Conservation (phyloP, 2,888 invertebrate species). For the Drosophila ustulata region DNA sequence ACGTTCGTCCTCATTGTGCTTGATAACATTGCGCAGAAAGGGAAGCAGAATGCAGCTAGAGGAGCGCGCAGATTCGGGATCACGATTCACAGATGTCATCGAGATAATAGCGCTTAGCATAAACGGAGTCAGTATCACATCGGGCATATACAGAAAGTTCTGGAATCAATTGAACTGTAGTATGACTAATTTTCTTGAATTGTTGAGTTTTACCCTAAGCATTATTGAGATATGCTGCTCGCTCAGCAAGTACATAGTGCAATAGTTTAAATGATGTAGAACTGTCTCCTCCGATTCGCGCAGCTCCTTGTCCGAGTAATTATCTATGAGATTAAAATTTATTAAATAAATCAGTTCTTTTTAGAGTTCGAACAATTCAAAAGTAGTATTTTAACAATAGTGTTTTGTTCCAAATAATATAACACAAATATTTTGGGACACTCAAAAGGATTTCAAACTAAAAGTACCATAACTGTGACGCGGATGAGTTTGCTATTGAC, state of each 20-base stretch:
- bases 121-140: conserved; percentile 88
- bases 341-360: too few species aligned
- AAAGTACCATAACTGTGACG: too few species aligned
- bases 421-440: too few species aligned
- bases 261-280: conserved; percentile 86
- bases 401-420: too few species aligned
- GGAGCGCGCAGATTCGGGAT: conserved; percentile 80
- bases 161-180: conserved; percentile 77
- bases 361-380: too few species aligned
- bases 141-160: conserved; percentile 86
- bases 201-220: conserved; percentile 68
- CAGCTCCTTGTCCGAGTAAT: conserved; percentile 85
- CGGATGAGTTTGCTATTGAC: too few species aligned
- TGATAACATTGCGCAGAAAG: conserved; percentile 82
- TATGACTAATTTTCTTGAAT: not conserved
- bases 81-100: conserved; percentile 84
- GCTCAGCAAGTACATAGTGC: conserved; percentile 83
- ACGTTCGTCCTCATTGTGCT: conserved; percentile 85
- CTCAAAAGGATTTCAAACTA: too few species aligned
- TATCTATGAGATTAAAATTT: conserved; percentile 73
- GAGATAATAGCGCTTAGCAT: conserved; percentile 87
- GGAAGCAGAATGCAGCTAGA: conserved; percentile 80
- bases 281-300: conserved; percentile 88
- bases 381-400: too few species aligned
- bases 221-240: conserved; percentile 81